A percentile compares a stretch with the other conserved stretches of the same genome.
Conservation (phyloP, 2,113 vertebrate species). For the Gymnocephalus cernua region DNA sequence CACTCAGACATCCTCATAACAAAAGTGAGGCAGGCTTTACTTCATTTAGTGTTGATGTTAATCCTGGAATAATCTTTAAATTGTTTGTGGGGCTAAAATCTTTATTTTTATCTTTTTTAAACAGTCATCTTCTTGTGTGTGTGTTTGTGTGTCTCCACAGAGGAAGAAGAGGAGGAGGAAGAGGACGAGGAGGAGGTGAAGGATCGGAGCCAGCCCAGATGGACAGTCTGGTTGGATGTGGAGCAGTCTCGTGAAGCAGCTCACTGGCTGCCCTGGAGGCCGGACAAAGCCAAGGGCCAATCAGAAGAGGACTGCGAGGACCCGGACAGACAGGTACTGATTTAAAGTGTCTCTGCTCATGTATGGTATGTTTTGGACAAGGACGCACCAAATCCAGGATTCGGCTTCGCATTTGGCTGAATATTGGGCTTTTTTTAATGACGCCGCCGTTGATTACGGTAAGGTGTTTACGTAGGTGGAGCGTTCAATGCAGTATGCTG, state of each 20-base stretch:
- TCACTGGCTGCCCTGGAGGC: constrained; percentile 96
- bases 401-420: too few species aligned
- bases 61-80: not conserved
- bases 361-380: not conserved
- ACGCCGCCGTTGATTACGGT: too few species aligned
- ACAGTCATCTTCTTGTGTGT: not conserved
- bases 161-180: constrained; percentile 90
- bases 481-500: too few species aligned
- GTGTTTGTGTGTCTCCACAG: constrained; percentile 39
- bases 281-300: constrained; percentile 91
- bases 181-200: constrained; percentile 91
- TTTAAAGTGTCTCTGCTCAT: not conserved
- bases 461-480: too few species aligned
- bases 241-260: constrained; percentile 90
- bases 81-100: not conserved
- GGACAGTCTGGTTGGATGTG: constrained; percentile 90
- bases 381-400: too few species aligned
- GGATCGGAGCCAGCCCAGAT: constrained; percentile 88
- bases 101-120: not conserved
- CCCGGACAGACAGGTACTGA: constrained; percentile 93
- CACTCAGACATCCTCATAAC: not conserved
- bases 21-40: not conserved
- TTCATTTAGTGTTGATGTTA: not conserved
- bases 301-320: constrained; percentile 96
- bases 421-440: too few species aligned